Percentiles rank a stretch among this genome's conserved stretches.
These are phyloP conservation scores for Staurois parvus DNA, from an alignment of 2,797 vertebrate species.

Conservation along the genomic window DNA sequence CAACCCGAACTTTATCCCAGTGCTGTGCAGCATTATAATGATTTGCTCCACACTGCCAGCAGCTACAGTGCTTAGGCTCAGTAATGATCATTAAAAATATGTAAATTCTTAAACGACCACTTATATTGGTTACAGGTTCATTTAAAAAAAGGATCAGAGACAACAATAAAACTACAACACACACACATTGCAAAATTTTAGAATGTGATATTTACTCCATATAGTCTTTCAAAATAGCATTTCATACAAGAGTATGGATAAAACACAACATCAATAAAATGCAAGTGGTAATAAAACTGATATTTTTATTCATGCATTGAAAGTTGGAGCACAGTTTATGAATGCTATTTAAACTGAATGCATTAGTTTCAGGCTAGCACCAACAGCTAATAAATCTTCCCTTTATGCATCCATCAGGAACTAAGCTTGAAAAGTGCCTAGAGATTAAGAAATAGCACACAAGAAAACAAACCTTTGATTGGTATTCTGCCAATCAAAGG, in stretches of 20 bases:
- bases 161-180: background rate
- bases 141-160: background rate
- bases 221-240: background rate
- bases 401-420: constrained; percentile 50
- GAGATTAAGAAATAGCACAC: constrained; percentile 19
- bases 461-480: constrained; percentile 10
- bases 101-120: too few species aligned
- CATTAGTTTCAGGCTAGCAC: constrained; percentile 36
- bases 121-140: too few species aligned
- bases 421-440: constrained; percentile 35
- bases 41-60: too few species aligned
- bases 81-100: too few species aligned
- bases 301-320: constrained; percentile 44
- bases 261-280: constrained; percentile 33
- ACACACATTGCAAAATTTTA: background rate
- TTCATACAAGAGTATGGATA: constrained; percentile 2
- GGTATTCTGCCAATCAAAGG: constrained; percentile 29
- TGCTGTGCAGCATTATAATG: too few species aligned
- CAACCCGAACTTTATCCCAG: too few species aligned
- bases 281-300: constrained; percentile 33
- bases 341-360: constrained; percentile 48
- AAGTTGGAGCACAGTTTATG: constrained; percentile 46
- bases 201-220: background rate
- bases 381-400: constrained; percentile 46
- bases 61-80: too few species aligned